Evolutionary conservation across 2,113 vertebrate species (phyloP).

Genomic region (Epinephelus cyanopodus): DNA sequence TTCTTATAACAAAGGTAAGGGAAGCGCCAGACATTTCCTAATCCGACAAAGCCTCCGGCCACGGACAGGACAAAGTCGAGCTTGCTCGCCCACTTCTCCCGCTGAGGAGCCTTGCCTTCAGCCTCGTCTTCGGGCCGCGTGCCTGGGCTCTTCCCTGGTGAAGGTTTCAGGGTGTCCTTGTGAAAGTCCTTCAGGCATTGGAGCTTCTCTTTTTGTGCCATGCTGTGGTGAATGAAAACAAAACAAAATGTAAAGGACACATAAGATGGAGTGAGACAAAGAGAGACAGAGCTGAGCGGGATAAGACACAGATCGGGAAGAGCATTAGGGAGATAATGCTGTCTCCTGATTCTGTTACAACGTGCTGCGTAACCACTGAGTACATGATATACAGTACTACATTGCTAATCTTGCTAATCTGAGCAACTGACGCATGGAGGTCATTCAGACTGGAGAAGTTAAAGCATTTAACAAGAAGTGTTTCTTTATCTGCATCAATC

Average conservation of each 20-base stretch:
- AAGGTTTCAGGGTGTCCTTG: constrained; percentile 98
- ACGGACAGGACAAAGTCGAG: constrained; percentile 98
- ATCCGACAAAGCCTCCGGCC: constrained; percentile 96
- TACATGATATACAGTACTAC: constrained; percentile 56
- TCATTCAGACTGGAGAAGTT: constrained; percentile 49
- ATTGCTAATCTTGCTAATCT: constrained; percentile 76
- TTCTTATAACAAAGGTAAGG: constrained; percentile 99
- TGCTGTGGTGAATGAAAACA: constrained; percentile 78
- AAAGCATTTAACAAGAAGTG: background rate
- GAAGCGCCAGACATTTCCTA: constrained; percentile 98
- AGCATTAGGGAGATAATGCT: constrained; percentile 69
- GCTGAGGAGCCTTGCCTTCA: constrained; percentile 92
- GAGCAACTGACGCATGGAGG: constrained; percentile 58
- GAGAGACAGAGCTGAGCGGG: constrained; percentile 40
- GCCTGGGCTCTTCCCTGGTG: constrained; percentile 96
- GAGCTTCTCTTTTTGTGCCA: constrained; percentile 98
- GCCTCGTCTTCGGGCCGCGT: constrained; percentile 96
- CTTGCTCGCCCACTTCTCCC: constrained; percentile 99
- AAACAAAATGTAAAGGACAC: background rate
- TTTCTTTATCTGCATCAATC: constrained; percentile 4
- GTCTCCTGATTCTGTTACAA: constrained; percentile 58
- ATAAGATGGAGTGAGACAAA: constrained; percentile 9
- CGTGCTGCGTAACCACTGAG: constrained; percentile 44
- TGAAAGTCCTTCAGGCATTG: constrained; percentile 98
- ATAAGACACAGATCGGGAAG: constrained; percentile 43